These are phyloP conservation scores for Alentia gelatinosa DNA, from an alignment of 2,888 invertebrate genomes.

Conservation along the genomic window DNA sequence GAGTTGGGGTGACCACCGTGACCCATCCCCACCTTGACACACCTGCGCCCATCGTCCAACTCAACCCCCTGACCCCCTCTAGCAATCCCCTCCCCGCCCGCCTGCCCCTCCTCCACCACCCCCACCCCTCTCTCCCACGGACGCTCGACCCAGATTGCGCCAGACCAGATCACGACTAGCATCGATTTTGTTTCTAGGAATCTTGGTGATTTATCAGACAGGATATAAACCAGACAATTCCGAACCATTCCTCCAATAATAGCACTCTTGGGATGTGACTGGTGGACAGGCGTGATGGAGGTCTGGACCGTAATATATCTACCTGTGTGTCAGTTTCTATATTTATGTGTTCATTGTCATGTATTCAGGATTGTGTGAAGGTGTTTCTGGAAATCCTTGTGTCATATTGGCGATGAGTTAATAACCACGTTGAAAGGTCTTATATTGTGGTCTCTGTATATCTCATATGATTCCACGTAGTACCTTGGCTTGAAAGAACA, in stretches of 20 bases:
- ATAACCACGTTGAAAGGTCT: too few species aligned
- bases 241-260: background rate
- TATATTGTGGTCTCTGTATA: too few species aligned
- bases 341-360: too few species aligned
- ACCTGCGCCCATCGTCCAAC: background rate
- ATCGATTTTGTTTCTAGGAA: background rate
- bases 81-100: background rate
- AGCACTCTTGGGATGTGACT: background rate
- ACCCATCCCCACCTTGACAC: background rate
- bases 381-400: too few species aligned
- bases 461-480: too few species aligned
- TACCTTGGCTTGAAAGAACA: too few species aligned
- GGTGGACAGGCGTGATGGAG: background rate
- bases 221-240: background rate
- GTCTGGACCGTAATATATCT: too few species aligned
- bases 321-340: too few species aligned
- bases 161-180: too few species aligned
- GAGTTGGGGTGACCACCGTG: background rate
- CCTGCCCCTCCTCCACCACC: background rate
- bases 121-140: background rate
- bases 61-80: background rate
- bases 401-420: too few species aligned
- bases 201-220: background rate
- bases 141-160: background rate
- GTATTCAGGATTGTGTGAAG: too few species aligned